Conservation (phyloP, 1,140 invertebrate species). For the Drosophila gunungcola region DNA sequence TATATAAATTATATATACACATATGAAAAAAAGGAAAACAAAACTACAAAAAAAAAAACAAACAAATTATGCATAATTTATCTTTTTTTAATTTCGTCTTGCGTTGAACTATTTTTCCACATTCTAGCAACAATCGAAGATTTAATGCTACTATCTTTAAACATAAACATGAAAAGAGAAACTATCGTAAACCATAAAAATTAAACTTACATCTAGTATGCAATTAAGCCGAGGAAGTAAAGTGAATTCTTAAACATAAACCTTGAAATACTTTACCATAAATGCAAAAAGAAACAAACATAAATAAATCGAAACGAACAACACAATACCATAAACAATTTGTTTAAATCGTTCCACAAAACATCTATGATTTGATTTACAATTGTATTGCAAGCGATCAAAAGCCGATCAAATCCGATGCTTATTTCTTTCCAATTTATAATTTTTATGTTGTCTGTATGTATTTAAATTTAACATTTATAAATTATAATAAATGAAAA, state of each 20-base stretch:
- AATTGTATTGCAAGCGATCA: not conserved
- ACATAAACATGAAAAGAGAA: slow-evolving; percentile 40
- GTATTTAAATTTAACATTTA: slow-evolving; percentile 80
- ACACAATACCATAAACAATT: slow-evolving; percentile 38
- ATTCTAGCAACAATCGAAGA: slow-evolving; percentile 79
- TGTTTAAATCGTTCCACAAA: slow-evolving; percentile 59
- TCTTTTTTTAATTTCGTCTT: slow-evolving; percentile 54
- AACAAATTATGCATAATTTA: slow-evolving; percentile 62
- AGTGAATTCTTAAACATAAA: slow-evolving; percentile 56
- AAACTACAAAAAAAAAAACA: slow-evolving; percentile 44
- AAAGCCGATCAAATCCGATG: slow-evolving; percentile 30
- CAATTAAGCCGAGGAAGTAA: slow-evolving; percentile 57
- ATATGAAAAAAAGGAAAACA: slow-evolving; percentile 56
- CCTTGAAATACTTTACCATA: slow-evolving; percentile 67
- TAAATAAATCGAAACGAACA: slow-evolving; percentile 48
- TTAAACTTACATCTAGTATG: slow-evolving; percentile 56
- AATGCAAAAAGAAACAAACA: slow-evolving; percentile 35
- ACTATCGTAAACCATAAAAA: slow-evolving; percentile 65
- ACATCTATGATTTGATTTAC: slow-evolving; percentile 21
- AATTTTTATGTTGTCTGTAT: slow-evolving; percentile 80
- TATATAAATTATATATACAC: slow-evolving; percentile 80
- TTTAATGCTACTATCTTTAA: slow-evolving; percentile 75
- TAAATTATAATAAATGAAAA: slow-evolving; percentile 67
- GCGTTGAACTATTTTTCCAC: slow-evolving; percentile 59
- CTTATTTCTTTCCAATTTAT: slow-evolving; percentile 74